Percentiles rank a stretch among this genome's conserved stretches.
These are phyloP conservation scores for Trogon melanurus DNA, from an alignment of 2,113 vertebrate species.

Conservation along the genomic window DNA sequence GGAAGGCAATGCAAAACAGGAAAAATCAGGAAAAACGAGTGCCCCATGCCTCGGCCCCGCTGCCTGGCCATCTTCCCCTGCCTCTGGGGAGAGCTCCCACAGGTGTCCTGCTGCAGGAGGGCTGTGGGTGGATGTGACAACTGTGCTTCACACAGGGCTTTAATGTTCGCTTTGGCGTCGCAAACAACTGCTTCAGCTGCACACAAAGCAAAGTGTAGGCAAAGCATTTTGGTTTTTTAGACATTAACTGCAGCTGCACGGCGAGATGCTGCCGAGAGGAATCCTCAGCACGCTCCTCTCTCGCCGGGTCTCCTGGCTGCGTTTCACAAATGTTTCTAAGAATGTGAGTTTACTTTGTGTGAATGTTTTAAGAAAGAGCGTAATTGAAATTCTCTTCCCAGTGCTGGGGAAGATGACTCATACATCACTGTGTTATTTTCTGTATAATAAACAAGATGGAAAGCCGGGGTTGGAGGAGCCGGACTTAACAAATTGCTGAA, in stretches of 20 bases:
- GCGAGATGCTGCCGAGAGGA: neutral
- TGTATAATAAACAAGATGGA: slow-evolving; percentile 17
- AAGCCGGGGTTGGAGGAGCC: neutral
- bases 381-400: slow-evolving; percentile 60
- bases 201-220: neutral
- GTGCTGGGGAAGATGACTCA: neutral
- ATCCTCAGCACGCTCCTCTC: neutral
- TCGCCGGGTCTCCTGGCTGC: neutral
- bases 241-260: neutral
- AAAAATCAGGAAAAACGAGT: neutral
- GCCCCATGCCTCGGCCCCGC: accelerated
- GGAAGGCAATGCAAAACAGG: neutral
- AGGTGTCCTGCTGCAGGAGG: neutral
- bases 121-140: neutral
- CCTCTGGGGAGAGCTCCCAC: neutral
- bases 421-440: neutral
- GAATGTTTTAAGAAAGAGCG: neutral
- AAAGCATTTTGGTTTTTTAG: neutral
- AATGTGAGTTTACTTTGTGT: slow-evolving; percentile 1
- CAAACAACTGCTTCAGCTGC: neutral
- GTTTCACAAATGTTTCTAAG: neutral
- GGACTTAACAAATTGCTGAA: slow-evolving; percentile 43
- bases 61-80: no score
- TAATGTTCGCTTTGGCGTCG: neutral
- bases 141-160: neutral